Conservation (phyloP, 1,140 invertebrate species). For the Drosophila saltans region DNA sequence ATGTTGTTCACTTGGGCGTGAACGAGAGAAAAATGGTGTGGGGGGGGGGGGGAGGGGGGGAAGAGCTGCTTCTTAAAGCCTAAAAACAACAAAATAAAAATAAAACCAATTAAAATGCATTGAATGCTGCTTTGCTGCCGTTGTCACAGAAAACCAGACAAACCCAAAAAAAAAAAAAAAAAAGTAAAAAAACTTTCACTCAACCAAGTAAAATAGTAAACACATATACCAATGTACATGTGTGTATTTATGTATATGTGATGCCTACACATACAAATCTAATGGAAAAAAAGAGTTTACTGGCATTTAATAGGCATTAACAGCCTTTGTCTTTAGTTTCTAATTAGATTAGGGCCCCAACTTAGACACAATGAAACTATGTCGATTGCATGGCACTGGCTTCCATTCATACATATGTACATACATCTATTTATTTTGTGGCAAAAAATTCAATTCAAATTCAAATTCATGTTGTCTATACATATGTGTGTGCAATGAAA, state of each 20-base stretch:
- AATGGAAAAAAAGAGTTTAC: slow-evolving; percentile 33
- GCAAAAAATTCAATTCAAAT: slow-evolving; percentile 55
- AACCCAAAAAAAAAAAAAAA: slow-evolving; percentile 32
- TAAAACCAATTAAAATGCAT: slow-evolving; percentile 40
- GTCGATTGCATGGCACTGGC: slow-evolving; percentile 56
- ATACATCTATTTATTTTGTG: slow-evolving; percentile 11
- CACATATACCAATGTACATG: slow-evolving; percentile 13
- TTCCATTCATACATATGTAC: slow-evolving; percentile 18
- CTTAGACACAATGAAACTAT: slow-evolving; percentile 70
- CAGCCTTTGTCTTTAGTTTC: slow-evolving; percentile 53
- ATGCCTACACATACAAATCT: slow-evolving; percentile 11
- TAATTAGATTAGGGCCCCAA: slow-evolving; percentile 70
- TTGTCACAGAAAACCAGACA: slow-evolving; percentile 22
- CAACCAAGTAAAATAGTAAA: slow-evolving; percentile 45
- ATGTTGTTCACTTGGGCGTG: slow-evolving; percentile 38
- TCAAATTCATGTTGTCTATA: slow-evolving; percentile 40
- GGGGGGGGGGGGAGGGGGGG: no score
- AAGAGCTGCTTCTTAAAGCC: slow-evolving; percentile 57
- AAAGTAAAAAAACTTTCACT: slow-evolving; percentile 68
- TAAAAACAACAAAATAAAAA: slow-evolving; percentile 63
- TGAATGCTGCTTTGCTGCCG: slow-evolving; percentile 7
- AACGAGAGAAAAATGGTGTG: slow-evolving; percentile 19
- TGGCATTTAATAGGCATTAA: slow-evolving; percentile 66
- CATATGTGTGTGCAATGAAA: slow-evolving; percentile 48
- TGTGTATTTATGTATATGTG: slow-evolving; percentile 12